Evolutionary conservation across 2,797 vertebrate genomes (phyloP).

Genomic region (Heteromormyrus szaboi): DNA sequence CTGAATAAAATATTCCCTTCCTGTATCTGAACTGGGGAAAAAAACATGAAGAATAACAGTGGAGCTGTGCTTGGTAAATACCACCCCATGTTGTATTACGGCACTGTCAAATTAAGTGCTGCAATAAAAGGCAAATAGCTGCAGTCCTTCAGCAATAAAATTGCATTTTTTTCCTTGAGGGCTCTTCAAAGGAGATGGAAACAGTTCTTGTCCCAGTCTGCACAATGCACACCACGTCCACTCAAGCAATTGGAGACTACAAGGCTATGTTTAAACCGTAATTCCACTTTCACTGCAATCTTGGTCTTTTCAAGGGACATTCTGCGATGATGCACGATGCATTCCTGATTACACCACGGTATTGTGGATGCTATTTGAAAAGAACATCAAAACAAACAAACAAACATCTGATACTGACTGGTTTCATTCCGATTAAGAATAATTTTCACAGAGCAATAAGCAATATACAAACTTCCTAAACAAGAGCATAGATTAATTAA

Average conservation of each 20-base stretch:
- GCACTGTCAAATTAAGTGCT: constrained; percentile 27
- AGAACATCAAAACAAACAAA: not conserved
- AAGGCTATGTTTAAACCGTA: constrained; percentile 3
- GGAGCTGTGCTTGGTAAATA: not conserved
- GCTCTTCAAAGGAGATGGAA: constrained; percentile 26
- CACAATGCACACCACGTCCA: not conserved
- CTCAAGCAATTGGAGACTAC: not conserved
- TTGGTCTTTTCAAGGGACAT: constrained; percentile 1
- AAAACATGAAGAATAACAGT: not conserved
- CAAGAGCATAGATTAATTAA: not conserved
- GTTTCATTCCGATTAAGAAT: not conserved
- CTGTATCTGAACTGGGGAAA: not conserved
- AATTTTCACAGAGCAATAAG: not conserved
- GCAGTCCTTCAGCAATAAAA: constrained; percentile 35
- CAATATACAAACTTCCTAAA: not conserved
- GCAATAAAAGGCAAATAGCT: constrained; percentile 39
- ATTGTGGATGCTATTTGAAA: not conserved
- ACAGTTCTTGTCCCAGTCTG: not conserved
- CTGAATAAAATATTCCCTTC: not conserved
- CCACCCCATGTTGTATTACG: not conserved
- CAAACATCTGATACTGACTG: not conserved
- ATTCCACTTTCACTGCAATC: constrained; percentile 5
- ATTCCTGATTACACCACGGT: not conserved
- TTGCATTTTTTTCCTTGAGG: constrained; percentile 25
- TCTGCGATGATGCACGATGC: not conserved